Conservation (phyloP, 2,797 vertebrate genomes). For the Petrocephalus schoutedeni region DNA sequence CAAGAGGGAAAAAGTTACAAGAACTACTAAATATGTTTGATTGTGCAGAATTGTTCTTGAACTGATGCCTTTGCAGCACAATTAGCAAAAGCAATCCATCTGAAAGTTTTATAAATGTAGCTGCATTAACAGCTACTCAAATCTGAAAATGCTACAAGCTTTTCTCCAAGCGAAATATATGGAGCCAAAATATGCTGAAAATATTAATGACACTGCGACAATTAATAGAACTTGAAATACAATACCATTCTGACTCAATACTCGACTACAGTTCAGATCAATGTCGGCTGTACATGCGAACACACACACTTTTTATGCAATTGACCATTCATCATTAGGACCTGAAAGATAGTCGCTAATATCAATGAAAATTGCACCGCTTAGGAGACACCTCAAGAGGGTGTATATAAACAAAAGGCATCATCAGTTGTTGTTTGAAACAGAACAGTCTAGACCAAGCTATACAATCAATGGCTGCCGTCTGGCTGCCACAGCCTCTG, state of each 20-base stretch:
- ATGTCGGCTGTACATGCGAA: neutral
- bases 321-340: slow-evolving; percentile 10
- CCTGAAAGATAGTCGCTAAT: slow-evolving; percentile 8
- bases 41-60: neutral
- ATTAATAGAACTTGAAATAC: slow-evolving; percentile 7
- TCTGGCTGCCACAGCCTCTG: slow-evolving; percentile 13
- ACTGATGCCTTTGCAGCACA: neutral
- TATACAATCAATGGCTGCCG: slow-evolving; percentile 12
- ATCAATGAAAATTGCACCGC: slow-evolving; percentile 8
- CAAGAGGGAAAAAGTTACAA: neutral
- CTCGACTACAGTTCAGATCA: neutral
- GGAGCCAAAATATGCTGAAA: neutral
- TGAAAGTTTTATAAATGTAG: neutral
- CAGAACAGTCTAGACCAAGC: slow-evolving; percentile 9
- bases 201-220: slow-evolving; percentile 3
- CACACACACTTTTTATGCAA: slow-evolving; percentile 5
- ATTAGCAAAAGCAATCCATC: neutral
- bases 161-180: neutral
- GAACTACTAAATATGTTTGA: neutral
- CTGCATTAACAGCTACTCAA: neutral
- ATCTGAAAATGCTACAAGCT: neutral
- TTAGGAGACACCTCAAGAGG: slow-evolving; percentile 2
- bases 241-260: slow-evolving; percentile 6
- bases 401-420: slow-evolving; percentile 19
- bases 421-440: slow-evolving; percentile 17